Evolutionary conservation across 2,113 vertebrate species (phyloP).

Genomic region (Excalfactoria chinensis): DNA sequence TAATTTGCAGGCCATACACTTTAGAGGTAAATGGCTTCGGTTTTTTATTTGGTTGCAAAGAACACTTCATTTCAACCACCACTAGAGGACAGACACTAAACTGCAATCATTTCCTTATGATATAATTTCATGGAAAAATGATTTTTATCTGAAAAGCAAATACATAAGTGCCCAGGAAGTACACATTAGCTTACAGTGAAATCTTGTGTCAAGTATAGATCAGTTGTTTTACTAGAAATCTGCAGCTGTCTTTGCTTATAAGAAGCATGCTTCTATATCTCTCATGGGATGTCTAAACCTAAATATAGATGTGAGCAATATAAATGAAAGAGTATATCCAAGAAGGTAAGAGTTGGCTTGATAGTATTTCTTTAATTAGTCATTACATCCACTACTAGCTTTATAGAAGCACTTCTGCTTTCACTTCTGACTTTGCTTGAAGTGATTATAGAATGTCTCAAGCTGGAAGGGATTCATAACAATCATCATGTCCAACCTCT

Average conservation of each 20-base stretch:
- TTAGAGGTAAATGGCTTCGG: not conserved
- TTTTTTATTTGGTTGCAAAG: not conserved
- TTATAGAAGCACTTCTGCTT: not conserved
- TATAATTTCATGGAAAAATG: not conserved
- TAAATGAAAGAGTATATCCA: not conserved
- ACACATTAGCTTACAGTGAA: not conserved
- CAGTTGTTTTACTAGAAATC: not conserved
- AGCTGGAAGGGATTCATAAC: too few species aligned
- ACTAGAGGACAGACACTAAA: not conserved
- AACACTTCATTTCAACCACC: not conserved
- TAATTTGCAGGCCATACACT: not conserved
- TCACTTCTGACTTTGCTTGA: not conserved
- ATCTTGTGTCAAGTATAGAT: not conserved
- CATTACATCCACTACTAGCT: not conserved
- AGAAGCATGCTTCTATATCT: not conserved
- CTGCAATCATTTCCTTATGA: not conserved
- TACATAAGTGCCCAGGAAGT: not conserved
- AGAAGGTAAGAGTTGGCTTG: not conserved
- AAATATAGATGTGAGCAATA: not conserved
- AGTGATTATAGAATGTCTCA: not conserved
- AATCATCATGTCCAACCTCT: too few species aligned
- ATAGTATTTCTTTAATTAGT: not conserved
- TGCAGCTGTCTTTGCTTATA: not conserved
- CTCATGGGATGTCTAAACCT: not conserved
- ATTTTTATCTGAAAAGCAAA: not conserved